Conservation (phyloP, 2,113 vertebrate genomes). For the Mystacornis crossleyi region DNA sequence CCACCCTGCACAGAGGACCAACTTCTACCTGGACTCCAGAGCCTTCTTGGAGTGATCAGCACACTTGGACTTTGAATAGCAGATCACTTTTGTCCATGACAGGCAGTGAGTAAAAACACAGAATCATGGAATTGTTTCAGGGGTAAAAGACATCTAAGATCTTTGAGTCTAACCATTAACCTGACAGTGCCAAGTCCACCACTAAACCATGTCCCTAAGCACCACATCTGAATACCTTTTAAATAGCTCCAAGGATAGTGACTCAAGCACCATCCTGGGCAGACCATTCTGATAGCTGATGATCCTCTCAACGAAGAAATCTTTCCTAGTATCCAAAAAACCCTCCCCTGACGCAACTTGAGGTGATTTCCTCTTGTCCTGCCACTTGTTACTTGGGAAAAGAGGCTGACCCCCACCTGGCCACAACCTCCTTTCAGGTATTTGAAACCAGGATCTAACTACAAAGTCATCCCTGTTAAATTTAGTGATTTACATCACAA, state of each 20-base stretch:
- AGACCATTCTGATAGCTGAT: accelerated
- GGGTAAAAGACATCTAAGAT: not conserved
- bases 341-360: not conserved
- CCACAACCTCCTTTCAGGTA: not conserved
- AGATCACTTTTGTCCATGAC: not conserved
- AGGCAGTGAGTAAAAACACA: not conserved
- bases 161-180: not conserved
- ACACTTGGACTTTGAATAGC: not conserved
- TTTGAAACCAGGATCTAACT: not conserved
- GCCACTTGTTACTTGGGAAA: not conserved
- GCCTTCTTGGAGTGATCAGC: not conserved
- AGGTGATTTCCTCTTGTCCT: not conserved
- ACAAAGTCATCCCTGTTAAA: not conserved
- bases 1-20: not conserved
- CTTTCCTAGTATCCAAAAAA: not conserved
- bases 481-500: not conserved
- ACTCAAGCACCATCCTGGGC: not conserved
- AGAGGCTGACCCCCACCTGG: not conserved
- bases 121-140: not conserved
- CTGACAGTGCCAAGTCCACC: not conserved
- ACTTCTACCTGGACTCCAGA: not conserved
- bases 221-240: not conserved
- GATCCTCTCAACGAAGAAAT: not conserved
- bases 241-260: not conserved
- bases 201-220: not conserved